Evolutionary conservation across 2,888 invertebrate genomes (phyloP).

Genomic region (Nephrotoma guestfalica): DNA sequence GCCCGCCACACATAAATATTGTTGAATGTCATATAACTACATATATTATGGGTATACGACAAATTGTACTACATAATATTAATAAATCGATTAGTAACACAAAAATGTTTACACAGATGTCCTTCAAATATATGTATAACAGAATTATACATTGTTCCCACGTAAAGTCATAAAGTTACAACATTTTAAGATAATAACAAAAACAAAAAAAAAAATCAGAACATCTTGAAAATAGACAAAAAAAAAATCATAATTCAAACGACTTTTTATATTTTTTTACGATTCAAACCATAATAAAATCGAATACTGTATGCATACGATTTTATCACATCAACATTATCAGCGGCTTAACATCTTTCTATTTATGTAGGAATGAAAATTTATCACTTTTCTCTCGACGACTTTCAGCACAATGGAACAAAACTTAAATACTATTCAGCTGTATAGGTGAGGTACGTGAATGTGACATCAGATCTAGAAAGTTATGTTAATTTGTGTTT

Average conservation of each 20-base stretch:
- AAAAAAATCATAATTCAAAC: not conserved
- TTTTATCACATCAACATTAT: not conserved
- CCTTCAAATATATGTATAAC: not conserved
- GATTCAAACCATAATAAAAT: not conserved
- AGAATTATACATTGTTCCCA: not conserved
- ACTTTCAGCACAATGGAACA: not conserved
- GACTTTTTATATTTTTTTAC: not conserved
- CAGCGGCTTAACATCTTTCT: not conserved
- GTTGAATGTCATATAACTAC: not conserved
- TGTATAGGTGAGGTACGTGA: not conserved
- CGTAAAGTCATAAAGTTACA: not conserved
- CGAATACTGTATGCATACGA: not conserved
- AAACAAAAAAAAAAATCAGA: not conserved
- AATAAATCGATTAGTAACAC: not conserved
- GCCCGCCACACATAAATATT: not conserved
- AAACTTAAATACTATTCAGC: not conserved
- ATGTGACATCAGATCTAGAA: not conserved
- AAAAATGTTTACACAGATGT: not conserved
- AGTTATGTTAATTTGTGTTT: not conserved
- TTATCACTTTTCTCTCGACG: not conserved
- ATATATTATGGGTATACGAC: not conserved
- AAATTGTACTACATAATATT: not conserved
- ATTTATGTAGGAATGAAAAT: not conserved
- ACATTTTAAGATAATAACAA: not conserved
- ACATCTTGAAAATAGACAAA: not conserved